Evolutionary conservation across 2,888 invertebrate genomes (phyloP).

Genomic region (Cephonodes hylas): DNA sequence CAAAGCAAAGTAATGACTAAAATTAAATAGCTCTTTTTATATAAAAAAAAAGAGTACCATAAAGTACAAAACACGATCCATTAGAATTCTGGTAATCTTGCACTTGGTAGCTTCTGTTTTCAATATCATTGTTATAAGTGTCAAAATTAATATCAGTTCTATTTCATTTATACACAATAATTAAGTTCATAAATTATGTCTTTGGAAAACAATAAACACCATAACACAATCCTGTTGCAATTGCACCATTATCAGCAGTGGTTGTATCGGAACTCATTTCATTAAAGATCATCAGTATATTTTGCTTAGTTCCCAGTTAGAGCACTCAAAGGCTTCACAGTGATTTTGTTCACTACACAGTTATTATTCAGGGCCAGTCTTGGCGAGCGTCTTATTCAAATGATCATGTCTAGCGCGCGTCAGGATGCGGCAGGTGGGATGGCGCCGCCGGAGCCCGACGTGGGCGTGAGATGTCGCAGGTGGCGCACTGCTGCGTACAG

Average conservation of each 20-base stretch:
- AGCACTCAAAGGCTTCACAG: not conserved
- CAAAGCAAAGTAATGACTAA: not conserved
- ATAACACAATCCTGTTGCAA: not conserved
- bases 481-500: slow-evolving; percentile 58
- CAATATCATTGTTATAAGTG: not conserved
- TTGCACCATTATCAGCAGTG: not conserved
- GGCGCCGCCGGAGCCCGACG: not conserved
- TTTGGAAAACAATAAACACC: not conserved
- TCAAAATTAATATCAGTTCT: no score
- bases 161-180: not conserved
- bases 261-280: not conserved
- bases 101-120: not conserved
- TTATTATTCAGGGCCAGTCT: not conserved
- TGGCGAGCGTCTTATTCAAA: not conserved
- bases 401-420: not conserved
- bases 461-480: slow-evolving; percentile 41
- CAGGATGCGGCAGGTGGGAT: not conserved
- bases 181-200: slow-evolving; percentile 4
- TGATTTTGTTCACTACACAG: not conserved
- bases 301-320: no score
- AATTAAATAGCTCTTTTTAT: not conserved
- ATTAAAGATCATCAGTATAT: not conserved
- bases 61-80: not conserved
- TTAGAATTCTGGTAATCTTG: not conserved
- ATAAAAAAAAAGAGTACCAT: no score